These are phyloP conservation scores for Hycleus cichorii DNA, from an alignment of 1,140 invertebrate species.

Conservation along the genomic window DNA sequence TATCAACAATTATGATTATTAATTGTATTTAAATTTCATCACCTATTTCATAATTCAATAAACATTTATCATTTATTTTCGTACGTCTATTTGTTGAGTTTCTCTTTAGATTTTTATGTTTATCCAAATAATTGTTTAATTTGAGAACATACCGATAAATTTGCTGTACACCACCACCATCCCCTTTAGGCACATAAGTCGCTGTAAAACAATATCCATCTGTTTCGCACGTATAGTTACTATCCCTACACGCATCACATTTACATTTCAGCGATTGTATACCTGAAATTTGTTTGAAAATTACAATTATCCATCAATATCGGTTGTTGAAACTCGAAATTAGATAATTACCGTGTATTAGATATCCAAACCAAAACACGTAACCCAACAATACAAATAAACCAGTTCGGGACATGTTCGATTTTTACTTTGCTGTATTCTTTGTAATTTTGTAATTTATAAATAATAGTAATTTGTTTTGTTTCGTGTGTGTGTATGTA, in stretches of 20 bases:
- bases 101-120: too few relatives aligned
- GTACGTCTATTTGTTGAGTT: too few relatives aligned
- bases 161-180: slow-evolving; percentile 45
- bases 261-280: slow-evolving; percentile 59
- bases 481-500: neutral
- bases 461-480: neutral
- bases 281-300: slow-evolving; percentile 26
- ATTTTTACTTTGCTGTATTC: too few relatives aligned
- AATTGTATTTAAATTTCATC: too few relatives aligned
- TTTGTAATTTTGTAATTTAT: neutral
- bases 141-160: slow-evolving; percentile 59
- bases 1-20: too few relatives aligned
- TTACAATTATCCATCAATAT: neutral
- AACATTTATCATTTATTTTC: too few relatives aligned
- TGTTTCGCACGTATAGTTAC: slow-evolving; percentile 78
- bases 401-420: slow-evolving; percentile 20
- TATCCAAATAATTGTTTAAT: neutral
- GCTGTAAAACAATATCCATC: slow-evolving; percentile 84
- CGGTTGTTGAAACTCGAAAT: slow-evolving; percentile 1
- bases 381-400: slow-evolving; percentile 14
- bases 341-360: slow-evolving; percentile 24
- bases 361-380: slow-evolving; percentile 28
- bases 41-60: too few relatives aligned
- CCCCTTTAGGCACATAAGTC: slow-evolving; percentile 53
- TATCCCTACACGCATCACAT: slow-evolving; percentile 67